These are phyloP conservation scores for Elephas maximus DNA, from an alignment of 2,113 vertebrate genomes.

Conservation along the genomic window DNA sequence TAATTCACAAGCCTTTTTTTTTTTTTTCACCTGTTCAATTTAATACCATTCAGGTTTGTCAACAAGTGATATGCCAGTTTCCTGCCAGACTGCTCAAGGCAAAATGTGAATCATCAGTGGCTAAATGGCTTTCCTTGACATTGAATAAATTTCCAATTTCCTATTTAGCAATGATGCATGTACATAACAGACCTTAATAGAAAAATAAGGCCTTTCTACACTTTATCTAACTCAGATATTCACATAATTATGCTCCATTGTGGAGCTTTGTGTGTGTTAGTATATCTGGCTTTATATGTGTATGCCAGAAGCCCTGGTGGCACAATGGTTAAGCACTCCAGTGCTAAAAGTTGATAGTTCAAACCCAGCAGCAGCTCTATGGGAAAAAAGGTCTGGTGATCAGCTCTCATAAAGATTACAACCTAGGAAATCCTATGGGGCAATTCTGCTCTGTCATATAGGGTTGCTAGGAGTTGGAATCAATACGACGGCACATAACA, in stretches of 20 bases:
- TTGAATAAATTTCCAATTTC: conserved; percentile 81
- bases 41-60: conserved; percentile 80
- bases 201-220: conserved; percentile 80
- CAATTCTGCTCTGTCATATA: not conserved
- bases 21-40: conserved; percentile 85
- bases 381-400: not conserved
- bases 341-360: not conserved
- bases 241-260: conserved; percentile 6
- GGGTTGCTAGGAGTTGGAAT: not conserved
- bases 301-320: not conserved
- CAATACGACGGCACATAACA: not conserved
- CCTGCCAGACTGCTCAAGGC: conserved; percentile 78
- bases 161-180: conserved; percentile 83
- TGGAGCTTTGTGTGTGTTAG: not conserved
- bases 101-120: conserved; percentile 81
- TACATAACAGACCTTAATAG: conserved; percentile 78
- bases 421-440: not conserved
- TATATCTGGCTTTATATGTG: not conserved
- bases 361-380: not conserved
- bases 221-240: conserved; percentile 71
- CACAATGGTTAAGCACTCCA: not conserved
- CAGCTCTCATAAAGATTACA: not conserved
- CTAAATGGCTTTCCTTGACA: conserved; percentile 83
- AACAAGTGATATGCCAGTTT: conserved; percentile 76
- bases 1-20: conserved; percentile 82